phyloP scores from a whole-genome alignment of 1,140 invertebrate species.

The Drosophila nebulosa region DNA sequence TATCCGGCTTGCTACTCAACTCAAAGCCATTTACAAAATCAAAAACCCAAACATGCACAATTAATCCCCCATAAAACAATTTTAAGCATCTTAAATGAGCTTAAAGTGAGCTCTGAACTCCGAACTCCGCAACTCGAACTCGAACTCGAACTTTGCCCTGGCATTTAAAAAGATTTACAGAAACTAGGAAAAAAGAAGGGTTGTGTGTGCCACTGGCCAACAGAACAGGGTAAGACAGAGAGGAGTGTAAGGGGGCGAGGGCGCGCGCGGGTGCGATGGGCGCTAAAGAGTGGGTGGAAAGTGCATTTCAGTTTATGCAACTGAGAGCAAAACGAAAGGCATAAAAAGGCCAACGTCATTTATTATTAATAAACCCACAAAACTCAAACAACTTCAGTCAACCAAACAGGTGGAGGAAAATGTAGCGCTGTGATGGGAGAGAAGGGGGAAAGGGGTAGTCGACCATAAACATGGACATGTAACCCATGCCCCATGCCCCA shows the following conservation, averaged over 20 bases:
- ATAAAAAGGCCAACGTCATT: slow-evolving; percentile 71
- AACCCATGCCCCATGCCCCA: neutral
- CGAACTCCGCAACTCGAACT: neutral
- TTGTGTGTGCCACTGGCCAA: slow-evolving; percentile 64
- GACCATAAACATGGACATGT: neutral
- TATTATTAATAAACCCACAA: slow-evolving; percentile 74
- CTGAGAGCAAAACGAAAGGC: slow-evolving; percentile 3
- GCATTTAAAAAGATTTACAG: slow-evolving; percentile 48
- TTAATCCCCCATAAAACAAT: slow-evolving; percentile 70
- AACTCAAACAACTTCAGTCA: slow-evolving; percentile 70
- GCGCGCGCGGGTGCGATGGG: too few species aligned
- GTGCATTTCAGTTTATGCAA: slow-evolving; percentile 29
- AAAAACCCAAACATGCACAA: slow-evolving; percentile 49
- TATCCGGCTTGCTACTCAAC: neutral
- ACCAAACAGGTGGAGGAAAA: slow-evolving; percentile 21
- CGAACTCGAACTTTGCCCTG: slow-evolving; percentile 34
- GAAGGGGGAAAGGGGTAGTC: too few species aligned
- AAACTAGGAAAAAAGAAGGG: slow-evolving; percentile 47
- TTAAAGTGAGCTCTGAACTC: slow-evolving; percentile 38
- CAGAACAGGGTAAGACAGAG: neutral
- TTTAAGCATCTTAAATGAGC: slow-evolving; percentile 73
- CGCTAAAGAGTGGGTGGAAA: neutral
- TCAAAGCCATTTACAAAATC: slow-evolving; percentile 19
- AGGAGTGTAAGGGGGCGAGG: too few species aligned
- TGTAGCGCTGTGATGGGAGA: too few species aligned